These are phyloP conservation scores for Tupaia chinensis DNA, from an alignment of 2,113 vertebrate species.

Conservation along the genomic window DNA sequence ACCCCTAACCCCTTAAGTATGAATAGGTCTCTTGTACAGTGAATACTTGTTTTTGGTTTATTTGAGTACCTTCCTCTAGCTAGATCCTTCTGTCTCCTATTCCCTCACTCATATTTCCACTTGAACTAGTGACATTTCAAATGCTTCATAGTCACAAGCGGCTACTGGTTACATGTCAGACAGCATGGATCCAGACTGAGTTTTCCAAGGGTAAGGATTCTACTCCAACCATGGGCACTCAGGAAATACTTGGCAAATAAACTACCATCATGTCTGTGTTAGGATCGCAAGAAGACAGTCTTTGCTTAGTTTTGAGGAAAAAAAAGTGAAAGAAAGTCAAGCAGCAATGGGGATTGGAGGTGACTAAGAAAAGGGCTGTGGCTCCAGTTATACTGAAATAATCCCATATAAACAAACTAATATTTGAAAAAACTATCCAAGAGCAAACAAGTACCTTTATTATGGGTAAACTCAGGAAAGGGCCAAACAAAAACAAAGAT, in stretches of 20 bases:
- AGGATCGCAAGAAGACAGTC: slow-evolving; percentile 12
- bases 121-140: slow-evolving; percentile 37
- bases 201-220: neutral
- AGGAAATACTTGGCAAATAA: neutral
- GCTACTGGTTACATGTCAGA: neutral
- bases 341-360: no score
- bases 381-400: neutral
- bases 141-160: neutral
- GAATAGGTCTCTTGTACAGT: neutral
- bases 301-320: neutral
- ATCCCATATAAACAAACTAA: slow-evolving; percentile 23
- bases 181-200: neutral
- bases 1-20: neutral
- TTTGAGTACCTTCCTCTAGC: neutral
- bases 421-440: neutral
- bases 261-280: neutral
- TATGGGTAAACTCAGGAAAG: slow-evolving; percentile 5
- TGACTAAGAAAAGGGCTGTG: neutral
- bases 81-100: neutral
- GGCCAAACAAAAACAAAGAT: slow-evolving; percentile 8
- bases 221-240: neutral
- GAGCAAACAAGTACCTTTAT: neutral
- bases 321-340: neutral
- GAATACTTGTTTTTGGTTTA: neutral
- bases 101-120: neutral